Base-by-base conservation (phyloP, 2,797 vertebrate species). In the Orestias chungarensis region DNA sequence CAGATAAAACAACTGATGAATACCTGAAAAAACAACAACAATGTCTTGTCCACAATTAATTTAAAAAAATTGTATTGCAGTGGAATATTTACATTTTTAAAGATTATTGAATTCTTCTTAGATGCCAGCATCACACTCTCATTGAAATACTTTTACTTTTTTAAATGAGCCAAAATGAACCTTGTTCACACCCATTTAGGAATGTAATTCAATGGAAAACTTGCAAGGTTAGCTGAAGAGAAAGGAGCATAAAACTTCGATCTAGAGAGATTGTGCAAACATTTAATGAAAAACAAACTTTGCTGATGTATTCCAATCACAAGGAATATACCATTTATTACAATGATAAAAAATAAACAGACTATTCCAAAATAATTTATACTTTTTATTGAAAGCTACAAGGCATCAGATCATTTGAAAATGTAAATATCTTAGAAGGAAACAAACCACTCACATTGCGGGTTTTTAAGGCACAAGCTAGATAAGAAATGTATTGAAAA, bases 391-490 rank as follows among this genome's bases (percentile, higher is more conserved):
- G 86, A 92, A 93, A 91, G 68, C 74, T 73, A 83, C 10, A 50
- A 83, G 87, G 83, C 83, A 76, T 85, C 73, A 69, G 81, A 73
- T 91, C 82, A 86, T 89, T 87, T 81, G 86, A 91, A 69, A 87
- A 87, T 79, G 80, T 89, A 79, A 85, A 88, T 75, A 80, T 82
- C 55, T 84, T 87, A 84, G 80, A 92, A 91, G 71, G 85, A 86
- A 79, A 61, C 88, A 86, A 88, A 75, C 73, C 64, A 85, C 88
- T 86, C 82, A 92, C 81, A 89, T 66, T 55, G 78, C 77, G 29
- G 12, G n/a, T 80, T 70, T 86, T 91, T 94, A 94, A 94, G 94
- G 94, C 93, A 94, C 93, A 85, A 83, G 89, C 91, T 88, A 91
- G 80, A 91, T 85, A 82, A 83, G 47, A 85, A 83, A 81, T 76